These are phyloP conservation scores for Rhegmatorhina hoffmannsi DNA, from an alignment of 2,113 vertebrate genomes.

Conservation along the genomic window DNA sequence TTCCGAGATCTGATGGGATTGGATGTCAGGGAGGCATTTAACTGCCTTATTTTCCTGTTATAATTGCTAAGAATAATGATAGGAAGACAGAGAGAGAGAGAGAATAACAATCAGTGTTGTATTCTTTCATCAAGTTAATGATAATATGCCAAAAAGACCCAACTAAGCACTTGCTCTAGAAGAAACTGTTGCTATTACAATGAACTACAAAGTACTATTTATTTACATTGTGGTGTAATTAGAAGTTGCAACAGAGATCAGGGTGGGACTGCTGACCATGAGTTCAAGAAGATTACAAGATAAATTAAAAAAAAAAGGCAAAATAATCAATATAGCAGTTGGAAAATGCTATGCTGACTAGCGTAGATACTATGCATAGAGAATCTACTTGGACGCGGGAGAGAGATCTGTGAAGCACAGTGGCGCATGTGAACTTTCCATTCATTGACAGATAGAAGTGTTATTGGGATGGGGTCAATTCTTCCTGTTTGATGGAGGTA, in stretches of 20 bases:
- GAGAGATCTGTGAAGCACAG: neutral
- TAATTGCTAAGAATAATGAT: neutral
- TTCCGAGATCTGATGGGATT: no score
- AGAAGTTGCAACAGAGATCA: neutral
- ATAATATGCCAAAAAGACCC: neutral
- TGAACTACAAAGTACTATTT: neutral
- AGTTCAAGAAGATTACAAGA: neutral
- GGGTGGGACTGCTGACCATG: neutral
- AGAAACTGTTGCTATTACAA: neutral
- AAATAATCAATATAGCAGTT: fast-evolving
- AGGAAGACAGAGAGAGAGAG: neutral
- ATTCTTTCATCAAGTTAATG: neutral
- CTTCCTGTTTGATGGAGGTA: neutral
- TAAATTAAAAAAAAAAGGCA: neutral
- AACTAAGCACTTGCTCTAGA: neutral
- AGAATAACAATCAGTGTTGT: neutral
- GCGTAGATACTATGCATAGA: neutral
- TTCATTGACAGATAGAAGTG: neutral
- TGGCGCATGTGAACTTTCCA: neutral
- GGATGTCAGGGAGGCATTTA: no score
- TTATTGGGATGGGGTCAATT: neutral
- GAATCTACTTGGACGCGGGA: neutral
- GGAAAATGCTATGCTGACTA: neutral
- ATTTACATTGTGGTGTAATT: neutral
- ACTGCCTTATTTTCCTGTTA: neutral